Evolutionary conservation across 2,888 invertebrate genomes (phyloP).

Genomic region (Epinotia nisella): DNA sequence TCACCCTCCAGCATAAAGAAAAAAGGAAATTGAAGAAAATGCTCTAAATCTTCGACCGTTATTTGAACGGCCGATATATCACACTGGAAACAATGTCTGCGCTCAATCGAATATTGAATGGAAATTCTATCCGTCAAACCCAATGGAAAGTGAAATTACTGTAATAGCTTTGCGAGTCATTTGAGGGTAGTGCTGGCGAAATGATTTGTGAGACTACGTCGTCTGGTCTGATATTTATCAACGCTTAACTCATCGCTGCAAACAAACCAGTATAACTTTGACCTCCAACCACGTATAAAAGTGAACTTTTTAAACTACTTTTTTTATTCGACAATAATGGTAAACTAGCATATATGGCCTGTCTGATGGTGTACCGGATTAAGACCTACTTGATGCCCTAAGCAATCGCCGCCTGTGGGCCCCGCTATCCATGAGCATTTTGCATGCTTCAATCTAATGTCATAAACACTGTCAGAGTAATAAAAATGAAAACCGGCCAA

Average conservation of each 20-base stretch:
- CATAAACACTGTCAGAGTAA: too few species aligned
- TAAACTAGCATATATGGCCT: too few species aligned
- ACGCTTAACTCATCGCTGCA: neutral
- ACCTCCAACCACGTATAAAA: neutral
- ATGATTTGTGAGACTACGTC: slow-evolving; percentile 10
- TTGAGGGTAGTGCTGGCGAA: slow-evolving; percentile 9
- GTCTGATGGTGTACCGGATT: too few species aligned
- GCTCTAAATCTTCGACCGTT: too few species aligned
- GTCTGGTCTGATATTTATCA: neutral
- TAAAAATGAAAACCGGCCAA: too few species aligned
- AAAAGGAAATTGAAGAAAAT: too few species aligned
- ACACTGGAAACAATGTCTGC: slow-evolving; percentile 30
- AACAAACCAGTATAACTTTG: neutral
- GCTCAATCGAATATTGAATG: slow-evolving; percentile 38
- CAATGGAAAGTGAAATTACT: slow-evolving; percentile 36
- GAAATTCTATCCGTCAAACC: slow-evolving; percentile 35
- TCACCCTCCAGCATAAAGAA: too few species aligned
- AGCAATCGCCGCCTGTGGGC: too few species aligned
- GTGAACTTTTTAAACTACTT: neutral
- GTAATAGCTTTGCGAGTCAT: slow-evolving; percentile 27
- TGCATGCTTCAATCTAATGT: too few species aligned
- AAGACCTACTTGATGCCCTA: too few species aligned
- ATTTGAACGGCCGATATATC: slow-evolving; percentile 34
- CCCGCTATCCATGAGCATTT: too few species aligned
- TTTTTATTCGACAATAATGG: too few species aligned